Conservation (phyloP, 1,140 invertebrate species). For the Trichogramma pretiosum region DNA sequence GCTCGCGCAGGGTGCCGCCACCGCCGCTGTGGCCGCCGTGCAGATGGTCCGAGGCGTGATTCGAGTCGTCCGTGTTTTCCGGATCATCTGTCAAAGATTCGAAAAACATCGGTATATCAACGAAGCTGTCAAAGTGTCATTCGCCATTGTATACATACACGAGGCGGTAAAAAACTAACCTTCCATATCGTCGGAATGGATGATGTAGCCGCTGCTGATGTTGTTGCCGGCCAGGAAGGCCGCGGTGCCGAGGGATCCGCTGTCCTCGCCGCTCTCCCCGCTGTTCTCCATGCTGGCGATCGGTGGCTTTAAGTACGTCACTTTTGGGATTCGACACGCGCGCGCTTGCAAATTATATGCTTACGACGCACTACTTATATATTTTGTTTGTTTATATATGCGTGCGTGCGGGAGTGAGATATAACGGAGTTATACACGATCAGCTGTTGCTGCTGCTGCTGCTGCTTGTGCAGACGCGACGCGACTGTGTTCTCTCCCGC, state of each 20-base stretch:
- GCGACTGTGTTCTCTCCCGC: no score
- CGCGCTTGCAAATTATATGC: no score
- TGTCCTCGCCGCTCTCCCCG: constrained; percentile 47
- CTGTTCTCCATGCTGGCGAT: constrained; percentile 53
- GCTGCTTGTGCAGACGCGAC: no score
- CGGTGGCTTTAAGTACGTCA: no score
- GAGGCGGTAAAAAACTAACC: constrained; percentile 36
- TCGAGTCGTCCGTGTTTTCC: constrained; percentile 68
- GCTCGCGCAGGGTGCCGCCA: constrained; percentile 63
- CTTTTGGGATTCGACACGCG: no score
- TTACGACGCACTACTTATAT: no score
- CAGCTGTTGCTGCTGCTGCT: no score
- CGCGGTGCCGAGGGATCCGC: constrained; percentile 32
- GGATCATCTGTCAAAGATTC: constrained; percentile 38
- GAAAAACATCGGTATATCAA: constrained; percentile 23
- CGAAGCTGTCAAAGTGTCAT: constrained; percentile 19
- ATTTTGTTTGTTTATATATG: no score
- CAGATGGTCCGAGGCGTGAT: no score
- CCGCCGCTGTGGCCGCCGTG: no score
- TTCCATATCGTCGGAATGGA: constrained; percentile 46
- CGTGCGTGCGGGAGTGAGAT: no score
- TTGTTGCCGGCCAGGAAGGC: constrained; percentile 36
- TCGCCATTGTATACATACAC: background rate
- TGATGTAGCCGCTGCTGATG: constrained; percentile 38
- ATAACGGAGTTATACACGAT: no score